Evolutionary conservation across 2,888 invertebrate genomes (phyloP).

Genomic region (Hyposoter dolosus): DNA sequence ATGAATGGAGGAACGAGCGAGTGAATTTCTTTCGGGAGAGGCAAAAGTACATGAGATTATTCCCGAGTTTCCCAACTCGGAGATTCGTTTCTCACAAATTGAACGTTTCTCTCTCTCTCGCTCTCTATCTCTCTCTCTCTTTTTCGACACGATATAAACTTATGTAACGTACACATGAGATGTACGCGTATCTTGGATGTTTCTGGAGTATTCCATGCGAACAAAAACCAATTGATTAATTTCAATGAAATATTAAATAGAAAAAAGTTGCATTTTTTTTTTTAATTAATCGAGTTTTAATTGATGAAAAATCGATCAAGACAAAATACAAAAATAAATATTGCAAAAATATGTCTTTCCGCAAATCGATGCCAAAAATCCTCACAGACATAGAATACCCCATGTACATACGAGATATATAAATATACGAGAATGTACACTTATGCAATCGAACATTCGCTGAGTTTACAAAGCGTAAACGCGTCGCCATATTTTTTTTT

Average conservation of each 20-base stretch:
- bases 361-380: neutral
- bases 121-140: conserved; percentile 7
- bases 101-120: conserved; percentile 47
- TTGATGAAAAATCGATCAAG: neutral
- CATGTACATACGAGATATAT: conserved; percentile 23
- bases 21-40: conserved; percentile 17
- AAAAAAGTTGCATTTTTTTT: neutral
- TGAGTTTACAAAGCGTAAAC: conserved; percentile 63
- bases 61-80: conserved; percentile 45
- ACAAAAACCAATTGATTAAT: neutral
- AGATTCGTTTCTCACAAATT: conserved; percentile 56
- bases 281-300: neutral
- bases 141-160: conserved; percentile 1
- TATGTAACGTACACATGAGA: neutral
- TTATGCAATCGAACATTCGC: conserved; percentile 63
- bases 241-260: neutral
- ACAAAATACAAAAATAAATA: neutral
- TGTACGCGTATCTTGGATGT: neutral
- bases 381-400: neutral
- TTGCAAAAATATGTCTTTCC: neutral
- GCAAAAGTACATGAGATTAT: conserved; percentile 39
- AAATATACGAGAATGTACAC: conserved; percentile 30
- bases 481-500: conserved; percentile 23
- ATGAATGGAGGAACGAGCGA: neutral
- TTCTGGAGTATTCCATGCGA: conserved; percentile 5